These are phyloP conservation scores for Catostylus mosaicus DNA, from an alignment of 30 jellyfish, hydroid and myxozoan species.

Conservation along the genomic window DNA sequence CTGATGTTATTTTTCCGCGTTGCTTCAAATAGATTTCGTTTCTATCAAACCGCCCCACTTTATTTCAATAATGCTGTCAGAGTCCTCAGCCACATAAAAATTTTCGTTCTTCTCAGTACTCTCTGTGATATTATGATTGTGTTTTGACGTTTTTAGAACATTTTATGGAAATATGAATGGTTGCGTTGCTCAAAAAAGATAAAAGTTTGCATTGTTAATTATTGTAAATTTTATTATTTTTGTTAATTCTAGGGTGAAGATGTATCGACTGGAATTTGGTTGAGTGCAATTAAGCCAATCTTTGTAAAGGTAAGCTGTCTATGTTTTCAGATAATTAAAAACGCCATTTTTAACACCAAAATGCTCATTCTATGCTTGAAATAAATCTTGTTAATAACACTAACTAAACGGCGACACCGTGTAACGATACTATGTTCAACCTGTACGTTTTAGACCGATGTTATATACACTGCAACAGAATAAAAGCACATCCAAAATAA, in stretches of 20 bases:
- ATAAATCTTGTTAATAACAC: too few relatives aligned
- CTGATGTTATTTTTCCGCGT: background rate
- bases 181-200: background rate
- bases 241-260: slow-evolving; percentile 86
- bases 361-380: background rate
- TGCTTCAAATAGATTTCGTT: background rate
- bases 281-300: slow-evolving; percentile 67
- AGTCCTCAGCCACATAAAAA: too few relatives aligned
- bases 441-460: too few relatives aligned
- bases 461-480: too few relatives aligned
- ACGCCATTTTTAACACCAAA: too few relatives aligned
- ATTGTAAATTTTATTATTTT: background rate
- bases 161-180: background rate
- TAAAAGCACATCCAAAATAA: too few relatives aligned
- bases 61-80: background rate
- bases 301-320: slow-evolving; percentile 49
- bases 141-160: background rate
- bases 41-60: background rate
- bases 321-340: too few relatives aligned
- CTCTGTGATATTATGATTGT: background rate
- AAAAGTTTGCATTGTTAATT: background rate
- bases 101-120: background rate
- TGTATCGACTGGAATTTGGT: slow-evolving; percentile 92
- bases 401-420: too few relatives aligned
- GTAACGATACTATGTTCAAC: too few relatives aligned